A percentile compares a stretch with the other conserved stretches of the same genome.
These are phyloP conservation scores for Hylia prasina DNA, from an alignment of 2,113 vertebrate genomes.

Conservation along the genomic window DNA sequence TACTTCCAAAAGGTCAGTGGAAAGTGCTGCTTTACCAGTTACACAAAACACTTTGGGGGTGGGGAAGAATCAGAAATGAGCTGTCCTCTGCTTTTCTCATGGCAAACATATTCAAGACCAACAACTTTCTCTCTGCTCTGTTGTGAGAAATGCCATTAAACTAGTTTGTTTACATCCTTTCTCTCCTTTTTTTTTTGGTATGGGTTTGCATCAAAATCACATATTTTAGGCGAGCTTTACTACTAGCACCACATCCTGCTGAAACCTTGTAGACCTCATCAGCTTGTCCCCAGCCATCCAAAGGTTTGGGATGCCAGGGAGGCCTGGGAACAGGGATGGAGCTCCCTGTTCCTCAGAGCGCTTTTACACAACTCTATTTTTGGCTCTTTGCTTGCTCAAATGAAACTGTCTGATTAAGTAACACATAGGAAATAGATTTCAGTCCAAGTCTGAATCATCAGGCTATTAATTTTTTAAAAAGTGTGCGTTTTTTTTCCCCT, in stretches of 20 bases:
- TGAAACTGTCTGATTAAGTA: slow-evolving; percentile 30
- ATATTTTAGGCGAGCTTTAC: not conserved
- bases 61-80: not conserved
- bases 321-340: not conserved
- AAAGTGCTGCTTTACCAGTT: not conserved
- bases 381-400: not conserved
- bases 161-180: not conserved
- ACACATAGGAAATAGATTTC: slow-evolving; percentile 8
- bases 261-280: not conserved
- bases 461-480: not conserved
- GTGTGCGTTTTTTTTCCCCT: not conserved
- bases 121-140: not conserved
- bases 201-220: not conserved
- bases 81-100: not conserved
- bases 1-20: not conserved
- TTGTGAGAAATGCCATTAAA: not conserved
- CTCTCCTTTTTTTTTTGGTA: not conserved
- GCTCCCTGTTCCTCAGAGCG: fast-evolving
- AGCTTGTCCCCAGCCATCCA: fast-evolving
- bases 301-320: fast-evolving
- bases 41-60: not conserved
- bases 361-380: not conserved
- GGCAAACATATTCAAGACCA: not conserved
- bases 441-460: slow-evolving; percentile 14
- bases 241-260: not conserved